These are phyloP conservation scores for Drosophila kurseongensis DNA, from an alignment of 1,140 invertebrate genomes.

Conservation along the genomic window DNA sequence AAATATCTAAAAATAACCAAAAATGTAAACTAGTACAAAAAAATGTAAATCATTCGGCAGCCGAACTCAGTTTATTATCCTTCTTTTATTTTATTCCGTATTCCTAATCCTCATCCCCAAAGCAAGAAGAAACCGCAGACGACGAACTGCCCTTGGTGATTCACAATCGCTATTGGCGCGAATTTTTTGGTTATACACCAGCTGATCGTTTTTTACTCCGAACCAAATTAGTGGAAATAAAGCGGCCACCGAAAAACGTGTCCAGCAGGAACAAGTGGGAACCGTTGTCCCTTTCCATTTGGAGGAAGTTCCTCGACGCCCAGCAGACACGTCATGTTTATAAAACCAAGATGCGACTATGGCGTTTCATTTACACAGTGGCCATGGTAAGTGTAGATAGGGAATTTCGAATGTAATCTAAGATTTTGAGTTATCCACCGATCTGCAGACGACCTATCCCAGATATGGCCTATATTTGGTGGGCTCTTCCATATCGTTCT, in stretches of 20 bases:
- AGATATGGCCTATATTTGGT: conserved; percentile 95
- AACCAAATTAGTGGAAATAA: conserved; percentile 85
- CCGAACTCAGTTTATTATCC: neutral
- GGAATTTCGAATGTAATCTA: neutral
- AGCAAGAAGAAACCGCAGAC: conserved; percentile 20
- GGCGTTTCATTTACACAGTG: conserved; percentile 90
- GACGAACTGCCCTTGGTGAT: conserved; percentile 36
- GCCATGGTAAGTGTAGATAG: conserved; percentile 87
- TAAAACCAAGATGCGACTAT: conserved; percentile 92
- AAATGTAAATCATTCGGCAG: neutral
- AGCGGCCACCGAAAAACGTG: conserved; percentile 62
- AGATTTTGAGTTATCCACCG: neutral
- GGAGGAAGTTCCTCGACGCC: conserved; percentile 91
- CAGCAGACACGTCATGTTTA: conserved; percentile 93
- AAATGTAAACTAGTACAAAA: neutral
- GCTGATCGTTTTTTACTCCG: conserved; percentile 86
- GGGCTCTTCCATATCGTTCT: conserved; percentile 98
- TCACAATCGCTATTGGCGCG: conserved; percentile 67
- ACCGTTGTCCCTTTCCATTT: conserved; percentile 89
- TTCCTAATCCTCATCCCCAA: neutral
- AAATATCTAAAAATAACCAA: too few species aligned
- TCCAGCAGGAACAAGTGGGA: conserved; percentile 86
- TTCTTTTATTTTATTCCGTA: neutral
- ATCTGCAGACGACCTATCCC: conserved; percentile 88
- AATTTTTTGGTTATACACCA: conserved; percentile 79